Percentiles rank a stretch among this genome's conserved stretches.
These are phyloP conservation scores for Chelonus insularis DNA, from an alignment of 1,140 invertebrate genomes.

Conservation along the genomic window DNA sequence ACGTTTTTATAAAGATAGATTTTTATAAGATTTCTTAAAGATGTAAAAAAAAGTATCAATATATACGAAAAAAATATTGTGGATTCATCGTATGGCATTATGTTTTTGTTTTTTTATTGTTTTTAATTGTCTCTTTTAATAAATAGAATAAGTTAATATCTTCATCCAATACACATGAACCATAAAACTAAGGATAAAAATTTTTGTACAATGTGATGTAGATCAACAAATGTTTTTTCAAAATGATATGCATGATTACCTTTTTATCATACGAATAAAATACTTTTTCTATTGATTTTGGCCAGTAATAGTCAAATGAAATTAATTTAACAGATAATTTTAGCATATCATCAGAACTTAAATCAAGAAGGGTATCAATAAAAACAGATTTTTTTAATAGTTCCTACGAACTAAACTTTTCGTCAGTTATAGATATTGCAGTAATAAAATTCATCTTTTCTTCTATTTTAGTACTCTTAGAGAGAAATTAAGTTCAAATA, in stretches of 20 bases:
- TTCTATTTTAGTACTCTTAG: too few species aligned
- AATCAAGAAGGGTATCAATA: constrained; percentile 46
- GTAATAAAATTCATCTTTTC: too few species aligned
- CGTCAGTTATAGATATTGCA: too few species aligned
- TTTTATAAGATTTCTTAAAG: too few species aligned
- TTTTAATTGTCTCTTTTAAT: constrained; percentile 41
- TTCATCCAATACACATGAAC: constrained; percentile 47
- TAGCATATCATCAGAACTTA: constrained; percentile 44
- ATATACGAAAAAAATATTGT: too few species aligned
- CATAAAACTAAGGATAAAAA: constrained; percentile 58
- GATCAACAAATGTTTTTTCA: constrained; percentile 46
- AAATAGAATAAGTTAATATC: constrained; percentile 54
- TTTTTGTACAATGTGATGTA: constrained; percentile 64
- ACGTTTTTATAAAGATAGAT: too few species aligned
- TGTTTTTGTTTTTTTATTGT: too few species aligned
- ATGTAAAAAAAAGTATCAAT: too few species aligned
- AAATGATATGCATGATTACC: neutral
- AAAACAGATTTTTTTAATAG: constrained; percentile 52
- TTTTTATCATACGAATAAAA: constrained; percentile 54
- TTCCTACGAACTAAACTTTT: too few species aligned
- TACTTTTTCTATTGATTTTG: constrained; percentile 57
- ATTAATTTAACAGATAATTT: constrained; percentile 60
- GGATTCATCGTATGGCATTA: too few species aligned
- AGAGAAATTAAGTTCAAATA: too few species aligned
- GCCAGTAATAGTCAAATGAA: constrained; percentile 61